These are phyloP conservation scores for Bombyx mandarina DNA, from an alignment of 1,140 invertebrate species.

Conservation along the genomic window DNA sequence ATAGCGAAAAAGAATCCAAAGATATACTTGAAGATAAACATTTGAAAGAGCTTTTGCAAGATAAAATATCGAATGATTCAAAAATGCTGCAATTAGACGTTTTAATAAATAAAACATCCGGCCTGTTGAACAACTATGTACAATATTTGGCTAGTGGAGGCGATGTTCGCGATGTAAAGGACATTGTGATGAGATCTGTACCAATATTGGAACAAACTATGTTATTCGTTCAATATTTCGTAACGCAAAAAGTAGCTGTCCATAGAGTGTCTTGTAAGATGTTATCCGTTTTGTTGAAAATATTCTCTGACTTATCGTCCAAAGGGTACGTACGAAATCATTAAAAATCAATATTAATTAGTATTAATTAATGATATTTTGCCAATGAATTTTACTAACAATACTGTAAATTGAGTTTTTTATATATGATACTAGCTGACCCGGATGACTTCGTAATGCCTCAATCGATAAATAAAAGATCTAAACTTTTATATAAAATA, in stretches of 20 bases:
- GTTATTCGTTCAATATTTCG: conserved; percentile 82
- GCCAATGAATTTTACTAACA: too few relatives aligned
- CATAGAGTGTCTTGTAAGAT: conserved; percentile 88
- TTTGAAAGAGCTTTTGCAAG: conserved; percentile 74
- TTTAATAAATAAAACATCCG: conserved; percentile 35
- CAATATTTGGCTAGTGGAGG: conserved; percentile 26
- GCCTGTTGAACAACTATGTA: conserved; percentile 30
- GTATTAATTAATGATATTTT: too few relatives aligned
- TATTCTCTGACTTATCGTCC: conserved; percentile 87
- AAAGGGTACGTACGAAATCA: conserved; percentile 73
- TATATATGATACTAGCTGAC: neutral
- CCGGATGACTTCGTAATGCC: too few relatives aligned
- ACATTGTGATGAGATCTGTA: conserved; percentile 41
- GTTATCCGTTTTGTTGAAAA: conserved; percentile 83
- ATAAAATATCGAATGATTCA: conserved; percentile 74
- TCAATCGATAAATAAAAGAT: too few relatives aligned
- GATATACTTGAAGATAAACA: conserved; percentile 74
- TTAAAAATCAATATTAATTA: too few relatives aligned
- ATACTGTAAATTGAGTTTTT: too few relatives aligned
- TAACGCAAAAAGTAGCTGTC: conserved; percentile 81
- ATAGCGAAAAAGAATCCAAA: conserved; percentile 47
- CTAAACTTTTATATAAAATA: too few relatives aligned
- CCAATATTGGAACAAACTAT: conserved; percentile 87
- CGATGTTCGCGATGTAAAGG: conserved; percentile 29
- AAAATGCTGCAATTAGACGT: conserved; percentile 66